These are phyloP conservation scores for Mercenaria mercenaria DNA, from an alignment of 1,140 invertebrate species.

Conservation along the genomic window DNA sequence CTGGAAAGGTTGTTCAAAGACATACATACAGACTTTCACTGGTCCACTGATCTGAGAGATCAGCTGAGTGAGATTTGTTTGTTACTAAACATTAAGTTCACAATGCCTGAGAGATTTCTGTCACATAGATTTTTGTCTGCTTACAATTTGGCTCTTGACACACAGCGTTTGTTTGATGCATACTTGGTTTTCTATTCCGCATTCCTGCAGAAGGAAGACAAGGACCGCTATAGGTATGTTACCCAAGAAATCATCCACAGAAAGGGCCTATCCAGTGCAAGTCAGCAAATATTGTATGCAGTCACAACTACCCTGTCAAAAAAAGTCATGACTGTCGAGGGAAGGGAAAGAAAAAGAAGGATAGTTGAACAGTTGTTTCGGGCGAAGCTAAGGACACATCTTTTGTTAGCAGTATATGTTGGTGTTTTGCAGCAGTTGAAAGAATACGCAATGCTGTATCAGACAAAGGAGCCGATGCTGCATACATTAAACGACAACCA, in stretches of 20 bases:
- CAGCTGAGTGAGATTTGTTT: too few relatives aligned
- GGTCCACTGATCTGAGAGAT: too few relatives aligned
- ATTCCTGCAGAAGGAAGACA: conserved; percentile 6
- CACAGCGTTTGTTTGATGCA: conserved; percentile 3
- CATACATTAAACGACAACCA: conserved; percentile 31
- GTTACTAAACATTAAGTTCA: too few relatives aligned
- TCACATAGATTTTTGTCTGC: too few relatives aligned
- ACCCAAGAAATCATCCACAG: conserved; percentile 2
- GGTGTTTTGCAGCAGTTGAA: conserved; percentile 24
- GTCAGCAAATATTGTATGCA: neutral
- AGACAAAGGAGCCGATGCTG: conserved; percentile 24
- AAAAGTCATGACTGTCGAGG: neutral
- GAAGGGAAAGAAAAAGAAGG: neutral
- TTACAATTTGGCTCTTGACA: conserved; percentile 18
- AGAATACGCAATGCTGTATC: conserved; percentile 29
- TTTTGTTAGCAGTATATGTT: conserved; percentile 21
- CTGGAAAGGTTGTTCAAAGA: too few relatives aligned
- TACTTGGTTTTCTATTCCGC: neutral
- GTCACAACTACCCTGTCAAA: neutral
- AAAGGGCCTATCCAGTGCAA: neutral
- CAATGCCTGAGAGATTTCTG: too few relatives aligned
- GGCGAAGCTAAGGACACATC: neutral
- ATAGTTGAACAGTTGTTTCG: neutral
- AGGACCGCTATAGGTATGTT: neutral
- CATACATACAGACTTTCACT: too few relatives aligned